Percentiles rank a stretch among this genome's conserved stretches.
Evolutionary conservation across 2,888 invertebrate genomes (phyloP).

Genomic region (Phorcus lineatus): DNA sequence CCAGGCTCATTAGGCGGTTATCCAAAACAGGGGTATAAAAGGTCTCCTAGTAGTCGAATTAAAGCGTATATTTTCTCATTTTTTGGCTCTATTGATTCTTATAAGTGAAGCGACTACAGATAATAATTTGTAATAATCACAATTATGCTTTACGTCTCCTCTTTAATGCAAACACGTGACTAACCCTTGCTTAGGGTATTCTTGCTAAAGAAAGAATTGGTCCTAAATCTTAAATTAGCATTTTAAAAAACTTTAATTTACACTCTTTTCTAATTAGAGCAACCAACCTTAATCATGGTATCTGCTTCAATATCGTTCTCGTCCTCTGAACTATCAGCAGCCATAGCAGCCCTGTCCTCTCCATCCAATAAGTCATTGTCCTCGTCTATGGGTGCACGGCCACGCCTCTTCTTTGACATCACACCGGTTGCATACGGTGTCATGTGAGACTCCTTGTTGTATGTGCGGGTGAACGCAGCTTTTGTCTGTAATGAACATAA

Average conservation of each 20-base stretch:
- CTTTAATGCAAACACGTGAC: no score
- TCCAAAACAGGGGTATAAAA: no score
- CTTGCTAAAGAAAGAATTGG: no score
- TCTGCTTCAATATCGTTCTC: constrained; percentile 82
- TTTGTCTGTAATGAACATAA: constrained; percentile 82
- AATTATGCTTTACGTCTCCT: no score
- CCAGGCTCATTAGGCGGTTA: no score
- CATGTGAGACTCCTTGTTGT: constrained; percentile 88
- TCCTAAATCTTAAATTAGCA: no score
- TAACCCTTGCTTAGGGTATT: no score
- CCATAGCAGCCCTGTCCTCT: constrained; percentile 45
- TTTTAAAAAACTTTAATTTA: neutral
- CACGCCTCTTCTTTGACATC: constrained; percentile 79
- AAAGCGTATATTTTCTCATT: no score
- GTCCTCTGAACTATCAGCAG: constrained; percentile 52
- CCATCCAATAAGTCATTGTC: constrained; percentile 58
- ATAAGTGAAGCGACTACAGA: no score
- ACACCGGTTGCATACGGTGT: constrained; percentile 86
- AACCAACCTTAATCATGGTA: constrained; percentile 85
- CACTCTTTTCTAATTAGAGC: neutral
- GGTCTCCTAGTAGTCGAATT: no score
- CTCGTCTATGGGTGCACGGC: constrained; percentile 74
- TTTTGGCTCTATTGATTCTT: no score
- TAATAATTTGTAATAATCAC: no score
- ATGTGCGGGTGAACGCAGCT: constrained; percentile 92